Percentiles rank a stretch among this genome's conserved stretches.
phyloP scores from a whole-genome alignment of 2,888 invertebrate genomes.

The Heliconius cydno region DNA sequence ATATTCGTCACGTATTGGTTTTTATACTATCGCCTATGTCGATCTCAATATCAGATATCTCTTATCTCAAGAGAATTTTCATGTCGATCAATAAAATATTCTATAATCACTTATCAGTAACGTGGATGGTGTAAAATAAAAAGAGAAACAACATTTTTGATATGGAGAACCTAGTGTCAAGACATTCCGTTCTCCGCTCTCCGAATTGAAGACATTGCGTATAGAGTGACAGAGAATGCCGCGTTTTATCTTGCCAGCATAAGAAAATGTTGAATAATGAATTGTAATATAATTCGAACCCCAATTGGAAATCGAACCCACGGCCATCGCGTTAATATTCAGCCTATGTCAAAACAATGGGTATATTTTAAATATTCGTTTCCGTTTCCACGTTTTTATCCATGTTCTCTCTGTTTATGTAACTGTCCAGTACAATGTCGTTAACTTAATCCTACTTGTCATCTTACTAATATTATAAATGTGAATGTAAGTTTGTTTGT shows the following conservation, averaged over 20 bases:
- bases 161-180: too few species aligned
- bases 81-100: constrained; percentile 13
- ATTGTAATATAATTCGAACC: too few species aligned
- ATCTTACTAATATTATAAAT: too few species aligned
- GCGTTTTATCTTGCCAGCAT: neutral
- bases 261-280: neutral
- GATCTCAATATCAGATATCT: constrained; percentile 1
- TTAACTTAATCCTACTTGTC: neutral
- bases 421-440: neutral
- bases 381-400: neutral
- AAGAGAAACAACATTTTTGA: neutral
- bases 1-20: constrained; percentile 4
- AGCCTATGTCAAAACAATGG: neutral
- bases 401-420: constrained; percentile 3
- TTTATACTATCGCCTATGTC: neutral
- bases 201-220: neutral
- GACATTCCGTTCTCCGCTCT: too few species aligned
- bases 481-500: too few species aligned
- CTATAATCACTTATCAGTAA: neutral
- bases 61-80: constrained; percentile 17
- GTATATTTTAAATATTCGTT: neutral
- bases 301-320: neutral
- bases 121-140: neutral
- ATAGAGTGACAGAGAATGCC: neutral
- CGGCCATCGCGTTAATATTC: neutral